Percentiles rank a stretch among this genome's conserved stretches.
phyloP scores from a whole-genome alignment of 2,113 vertebrate species.

The Siniperca chuatsi region DNA sequence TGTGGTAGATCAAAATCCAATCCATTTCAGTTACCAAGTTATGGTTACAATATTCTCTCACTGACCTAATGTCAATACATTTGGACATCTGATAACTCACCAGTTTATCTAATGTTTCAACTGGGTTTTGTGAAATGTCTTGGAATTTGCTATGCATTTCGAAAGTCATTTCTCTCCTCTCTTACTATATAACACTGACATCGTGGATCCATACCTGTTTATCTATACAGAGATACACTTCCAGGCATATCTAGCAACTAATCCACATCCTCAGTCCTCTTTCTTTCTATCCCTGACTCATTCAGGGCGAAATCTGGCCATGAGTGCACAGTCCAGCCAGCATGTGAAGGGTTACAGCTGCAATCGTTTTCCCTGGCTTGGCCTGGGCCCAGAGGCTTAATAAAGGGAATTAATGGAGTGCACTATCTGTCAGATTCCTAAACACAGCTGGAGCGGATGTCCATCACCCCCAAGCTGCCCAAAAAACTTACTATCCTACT shows the following conservation, averaged over 20 bases:
- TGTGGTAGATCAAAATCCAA: constrained; percentile 66
- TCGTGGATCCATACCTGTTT: constrained; percentile 15
- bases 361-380: constrained; percentile 80
- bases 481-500: constrained; percentile 78
- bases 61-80: constrained; percentile 58
- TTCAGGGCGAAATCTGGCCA: constrained; percentile 53
- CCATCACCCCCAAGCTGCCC: constrained; percentile 81
- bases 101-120: constrained; percentile 27
- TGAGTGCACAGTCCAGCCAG: constrained; percentile 60
- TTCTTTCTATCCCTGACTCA: constrained; percentile 34
- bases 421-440: constrained; percentile 88
- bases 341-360: constrained; percentile 84
- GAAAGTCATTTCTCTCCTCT: neutral
- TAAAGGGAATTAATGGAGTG: constrained; percentile 88
- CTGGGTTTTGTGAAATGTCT: neutral
- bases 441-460: constrained; percentile 89
- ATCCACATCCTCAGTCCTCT: constrained; percentile 24
- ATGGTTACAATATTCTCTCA: constrained; percentile 58
- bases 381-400: constrained; percentile 85
- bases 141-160: neutral
- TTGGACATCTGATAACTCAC: constrained; percentile 50
- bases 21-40: constrained; percentile 61
- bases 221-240: constrained; percentile 13
- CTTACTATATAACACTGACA: neutral
- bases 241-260: constrained; percentile 24